Evolutionary conservation across 2,113 vertebrate genomes (phyloP).

Genomic region (Centrocercus urophasianus): DNA sequence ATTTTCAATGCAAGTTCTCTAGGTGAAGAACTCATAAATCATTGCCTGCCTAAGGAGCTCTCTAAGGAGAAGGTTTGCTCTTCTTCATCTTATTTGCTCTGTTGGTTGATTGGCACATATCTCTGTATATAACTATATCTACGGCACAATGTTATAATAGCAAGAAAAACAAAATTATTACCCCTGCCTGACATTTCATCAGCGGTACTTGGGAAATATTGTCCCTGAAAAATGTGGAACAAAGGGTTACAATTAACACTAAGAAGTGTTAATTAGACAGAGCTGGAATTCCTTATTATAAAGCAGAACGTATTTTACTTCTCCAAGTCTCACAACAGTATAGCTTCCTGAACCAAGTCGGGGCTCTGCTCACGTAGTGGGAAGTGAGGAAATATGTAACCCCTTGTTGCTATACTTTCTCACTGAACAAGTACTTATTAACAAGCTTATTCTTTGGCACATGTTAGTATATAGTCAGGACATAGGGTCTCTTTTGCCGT

Average conservation of each 20-base stretch:
- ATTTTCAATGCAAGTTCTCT: neutral
- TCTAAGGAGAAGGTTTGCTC: conserved; percentile 47
- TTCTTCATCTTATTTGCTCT: conserved; percentile 64
- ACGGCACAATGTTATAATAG: conserved; percentile 71
- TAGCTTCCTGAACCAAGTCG: conserved; percentile 47
- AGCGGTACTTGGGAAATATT: conserved; percentile 65
- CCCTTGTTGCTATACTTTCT: conserved; percentile 29
- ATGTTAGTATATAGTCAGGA: conserved; percentile 1
- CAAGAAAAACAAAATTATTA: conserved; percentile 70
- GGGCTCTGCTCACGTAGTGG: neutral
- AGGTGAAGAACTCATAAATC: conserved; percentile 46
- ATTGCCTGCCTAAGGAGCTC: conserved; percentile 40
- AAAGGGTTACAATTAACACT: conserved; percentile 75
- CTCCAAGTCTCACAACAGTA: conserved; percentile 42
- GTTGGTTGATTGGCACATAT: conserved; percentile 61
- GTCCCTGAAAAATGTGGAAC: conserved; percentile 65
- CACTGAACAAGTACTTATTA: conserved; percentile 30
- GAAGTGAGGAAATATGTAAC: conserved; percentile 25
- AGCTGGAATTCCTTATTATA: conserved; percentile 59
- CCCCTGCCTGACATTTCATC: conserved; percentile 68
- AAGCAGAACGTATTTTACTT: conserved; percentile 58
- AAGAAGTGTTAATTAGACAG: conserved; percentile 74
- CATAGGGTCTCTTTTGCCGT: conserved; percentile 23
- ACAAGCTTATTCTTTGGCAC: conserved; percentile 10
- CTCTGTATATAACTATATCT: conserved; percentile 73